Evolutionary conservation across 2,797 vertebrate genomes (phyloP).

Genomic region (Rhodeus uyekii): DNA sequence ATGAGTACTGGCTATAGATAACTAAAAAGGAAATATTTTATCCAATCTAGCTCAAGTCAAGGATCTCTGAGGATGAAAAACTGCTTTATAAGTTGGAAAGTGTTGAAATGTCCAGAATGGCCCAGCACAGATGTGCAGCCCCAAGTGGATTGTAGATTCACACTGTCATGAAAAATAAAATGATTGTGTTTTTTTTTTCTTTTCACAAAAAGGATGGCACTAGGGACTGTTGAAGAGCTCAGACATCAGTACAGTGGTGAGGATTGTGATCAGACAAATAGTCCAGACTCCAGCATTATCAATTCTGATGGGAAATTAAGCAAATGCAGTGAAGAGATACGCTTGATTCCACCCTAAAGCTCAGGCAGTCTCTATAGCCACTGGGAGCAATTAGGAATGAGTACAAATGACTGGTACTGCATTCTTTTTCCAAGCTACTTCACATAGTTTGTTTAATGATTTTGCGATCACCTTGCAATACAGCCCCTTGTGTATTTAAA

Average conservation of each 20-base stretch:
- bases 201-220: background rate
- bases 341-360: background rate
- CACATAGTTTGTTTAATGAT: background rate
- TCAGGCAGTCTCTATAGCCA: background rate
- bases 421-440: background rate
- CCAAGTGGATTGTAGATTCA: background rate
- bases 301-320: background rate
- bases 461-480: background rate
- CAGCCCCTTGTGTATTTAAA: background rate
- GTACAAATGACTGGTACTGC: slow-evolving; percentile 6
- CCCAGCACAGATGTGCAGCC: background rate
- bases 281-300: background rate
- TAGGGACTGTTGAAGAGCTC: background rate
- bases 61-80: background rate
- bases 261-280: slow-evolving; percentile 2
- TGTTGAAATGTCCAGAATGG: background rate
- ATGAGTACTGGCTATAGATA: background rate
- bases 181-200: background rate
- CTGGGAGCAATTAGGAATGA: background rate
- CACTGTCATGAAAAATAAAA: background rate
- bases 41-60: background rate
- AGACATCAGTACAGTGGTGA: background rate
- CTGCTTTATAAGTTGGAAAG: background rate
- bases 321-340: background rate
- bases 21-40: background rate